phyloP scores from a whole-genome alignment of 2,888 invertebrate species.

The Dioctria rufipes region DNA sequence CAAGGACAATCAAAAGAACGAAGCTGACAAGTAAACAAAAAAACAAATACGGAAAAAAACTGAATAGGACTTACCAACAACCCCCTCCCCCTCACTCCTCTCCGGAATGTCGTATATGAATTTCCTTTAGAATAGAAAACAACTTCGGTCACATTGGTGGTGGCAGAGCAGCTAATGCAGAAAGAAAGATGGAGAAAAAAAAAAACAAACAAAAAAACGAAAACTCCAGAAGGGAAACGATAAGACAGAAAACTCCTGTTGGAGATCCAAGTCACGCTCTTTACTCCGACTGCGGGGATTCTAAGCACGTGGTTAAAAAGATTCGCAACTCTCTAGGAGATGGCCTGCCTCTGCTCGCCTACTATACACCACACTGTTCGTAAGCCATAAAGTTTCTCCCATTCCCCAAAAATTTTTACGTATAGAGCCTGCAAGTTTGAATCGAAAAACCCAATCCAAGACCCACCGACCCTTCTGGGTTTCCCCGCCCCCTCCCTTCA shows the following conservation, averaged over 20 bases:
- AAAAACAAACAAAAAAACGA: no score
- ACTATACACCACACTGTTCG: background rate
- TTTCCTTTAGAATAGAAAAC: constrained; percentile 15
- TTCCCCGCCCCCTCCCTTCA: no score
- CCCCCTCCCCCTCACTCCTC: background rate
- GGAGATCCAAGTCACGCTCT: constrained; percentile 43
- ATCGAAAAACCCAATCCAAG: background rate
- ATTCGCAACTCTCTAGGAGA: constrained; percentile 6
- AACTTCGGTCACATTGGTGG: constrained; percentile 16
- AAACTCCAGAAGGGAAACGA: background rate
- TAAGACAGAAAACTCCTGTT: constrained; percentile 39
- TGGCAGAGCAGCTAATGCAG: background rate
- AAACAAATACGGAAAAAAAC: background rate
- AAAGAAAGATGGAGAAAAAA: background rate
- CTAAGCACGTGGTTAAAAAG: constrained; percentile 31
- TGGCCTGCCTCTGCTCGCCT: constrained; percentile 15
- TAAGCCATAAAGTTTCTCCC: constrained; percentile 22
- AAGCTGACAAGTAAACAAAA: background rate
- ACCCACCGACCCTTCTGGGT: background rate
- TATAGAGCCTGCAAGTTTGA: constrained; percentile 5
- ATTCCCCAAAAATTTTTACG: background rate
- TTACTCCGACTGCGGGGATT: constrained; percentile 31
- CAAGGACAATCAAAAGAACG: constrained; percentile 14
- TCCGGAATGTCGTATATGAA: background rate
- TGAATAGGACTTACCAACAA: background rate